Conservation (phyloP, 2,888 invertebrate species). For the Heliconius erato region DNA sequence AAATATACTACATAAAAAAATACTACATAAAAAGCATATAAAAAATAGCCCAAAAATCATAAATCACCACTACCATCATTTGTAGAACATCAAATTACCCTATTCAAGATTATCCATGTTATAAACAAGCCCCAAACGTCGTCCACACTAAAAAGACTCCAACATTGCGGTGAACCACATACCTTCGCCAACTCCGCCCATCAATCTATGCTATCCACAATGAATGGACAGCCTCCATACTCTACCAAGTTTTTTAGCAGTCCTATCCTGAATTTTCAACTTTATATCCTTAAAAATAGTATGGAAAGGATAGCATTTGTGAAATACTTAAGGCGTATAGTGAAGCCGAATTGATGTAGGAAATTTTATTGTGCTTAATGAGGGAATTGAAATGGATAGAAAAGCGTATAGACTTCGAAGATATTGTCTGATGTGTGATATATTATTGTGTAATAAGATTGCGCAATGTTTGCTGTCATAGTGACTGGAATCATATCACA, state of each 20-base stretch:
- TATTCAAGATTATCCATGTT: not conserved
- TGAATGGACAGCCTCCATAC: constrained; percentile 78
- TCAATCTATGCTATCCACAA: constrained; percentile 83
- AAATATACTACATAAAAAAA: no score
- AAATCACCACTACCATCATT: no score
- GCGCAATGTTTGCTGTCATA: not conserved
- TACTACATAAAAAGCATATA: no score
- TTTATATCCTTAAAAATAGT: constrained; percentile 55
- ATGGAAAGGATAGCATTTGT: constrained; percentile 51
- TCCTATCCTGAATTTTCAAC: constrained; percentile 52
- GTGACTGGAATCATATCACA: not conserved
- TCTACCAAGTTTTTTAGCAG: constrained; percentile 57
- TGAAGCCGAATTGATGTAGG: constrained; percentile 79
- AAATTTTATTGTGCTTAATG: constrained; percentile 82
- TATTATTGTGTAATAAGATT: not conserved
- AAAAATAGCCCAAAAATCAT: no score
- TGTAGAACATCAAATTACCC: no score
- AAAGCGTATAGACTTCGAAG: constrained; percentile 57
- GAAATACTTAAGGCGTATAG: constrained; percentile 64
- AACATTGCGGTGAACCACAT: constrained; percentile 74
- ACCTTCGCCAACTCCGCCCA: constrained; percentile 75
- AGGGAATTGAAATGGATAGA: constrained; percentile 83
- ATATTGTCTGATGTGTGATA: constrained; percentile 47
- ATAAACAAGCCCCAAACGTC: constrained; percentile 52
- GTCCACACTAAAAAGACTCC: constrained; percentile 59